These are phyloP conservation scores for Subacronicta megacephala DNA, from an alignment of 2,888 invertebrate species.

Conservation along the genomic window DNA sequence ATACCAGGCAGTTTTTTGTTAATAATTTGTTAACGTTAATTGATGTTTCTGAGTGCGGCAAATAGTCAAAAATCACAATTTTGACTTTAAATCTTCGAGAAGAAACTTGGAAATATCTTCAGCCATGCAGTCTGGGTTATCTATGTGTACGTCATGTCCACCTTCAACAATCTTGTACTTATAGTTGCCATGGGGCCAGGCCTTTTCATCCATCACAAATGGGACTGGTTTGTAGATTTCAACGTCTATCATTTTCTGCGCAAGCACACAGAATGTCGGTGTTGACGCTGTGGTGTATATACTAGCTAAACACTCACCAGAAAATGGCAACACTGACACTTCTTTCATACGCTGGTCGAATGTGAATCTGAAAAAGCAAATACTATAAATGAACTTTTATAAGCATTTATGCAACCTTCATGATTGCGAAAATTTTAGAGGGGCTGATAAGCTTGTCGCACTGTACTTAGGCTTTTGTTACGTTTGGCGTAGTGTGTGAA, in stretches of 20 bases:
- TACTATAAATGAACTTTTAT: no score
- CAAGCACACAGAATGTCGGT: constrained; percentile 71
- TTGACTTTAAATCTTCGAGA: constrained; percentile 53
- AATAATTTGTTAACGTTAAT: no score
- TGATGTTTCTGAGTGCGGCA: no score
- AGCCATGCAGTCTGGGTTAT: constrained; percentile 87
- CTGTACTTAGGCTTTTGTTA: no score
- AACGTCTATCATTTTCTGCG: constrained; percentile 56
- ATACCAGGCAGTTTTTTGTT: no score
- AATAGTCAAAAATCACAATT: constrained; percentile 25
- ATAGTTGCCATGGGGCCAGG: constrained; percentile 74
- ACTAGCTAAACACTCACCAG: constrained; percentile 58
- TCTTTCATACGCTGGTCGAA: constrained; percentile 79
- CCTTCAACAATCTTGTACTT: constrained; percentile 80
- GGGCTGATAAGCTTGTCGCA: no score
- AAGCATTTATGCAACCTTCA: no score
- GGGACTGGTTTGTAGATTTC: constrained; percentile 61
- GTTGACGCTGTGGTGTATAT: constrained; percentile 65
- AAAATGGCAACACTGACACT: constrained; percentile 66
- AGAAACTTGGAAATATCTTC: constrained; percentile 73
- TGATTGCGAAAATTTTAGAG: no score
- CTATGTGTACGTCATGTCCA: constrained; percentile 90
- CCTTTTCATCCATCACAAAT: constrained; percentile 65
- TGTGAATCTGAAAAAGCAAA: constrained; percentile 63
- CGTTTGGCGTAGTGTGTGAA: no score